A percentile compares a stretch with the other conserved stretches of the same genome.
phyloP scores from a whole-genome alignment of 2,888 invertebrate species.

The Drosophila yooni region DNA sequence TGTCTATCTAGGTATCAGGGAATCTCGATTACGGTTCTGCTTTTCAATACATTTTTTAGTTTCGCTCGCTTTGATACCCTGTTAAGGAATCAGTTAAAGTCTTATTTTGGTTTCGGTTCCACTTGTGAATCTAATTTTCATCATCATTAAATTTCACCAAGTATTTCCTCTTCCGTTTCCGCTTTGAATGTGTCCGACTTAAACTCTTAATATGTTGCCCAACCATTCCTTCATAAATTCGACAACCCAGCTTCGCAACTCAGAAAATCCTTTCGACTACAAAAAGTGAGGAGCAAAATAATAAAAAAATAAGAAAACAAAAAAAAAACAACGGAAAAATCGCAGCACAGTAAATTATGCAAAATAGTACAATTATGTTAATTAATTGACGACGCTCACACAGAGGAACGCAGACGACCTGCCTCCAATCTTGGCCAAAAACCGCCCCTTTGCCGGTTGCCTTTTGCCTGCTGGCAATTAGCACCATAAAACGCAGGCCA shows the following conservation, averaged over 20 bases:
- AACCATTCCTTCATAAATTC: background rate
- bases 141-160: background rate
- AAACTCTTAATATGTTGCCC: background rate
- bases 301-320: background rate
- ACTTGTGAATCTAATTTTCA: background rate
- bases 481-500: conserved; percentile 76
- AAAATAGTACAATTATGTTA: conserved; percentile 80
- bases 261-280: background rate
- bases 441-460: conserved; percentile 1
- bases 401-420: conserved; percentile 7
- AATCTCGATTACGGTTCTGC: background rate
- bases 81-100: background rate
- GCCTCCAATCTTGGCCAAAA: conserved; percentile 21
- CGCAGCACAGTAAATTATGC: conserved; percentile 65
- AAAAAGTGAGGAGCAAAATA: background rate
- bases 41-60: background rate
- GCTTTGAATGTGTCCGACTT: background rate
- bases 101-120: background rate
- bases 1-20: background rate
- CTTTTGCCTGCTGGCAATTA: conserved; percentile 63
- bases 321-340: conserved; percentile 18
- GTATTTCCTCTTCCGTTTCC: background rate
- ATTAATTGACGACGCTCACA: conserved; percentile 67
- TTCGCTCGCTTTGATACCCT: background rate
- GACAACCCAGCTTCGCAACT: background rate